Evolutionary conservation across 2,113 vertebrate species (phyloP).

Genomic region (Macrotis lagotis): DNA sequence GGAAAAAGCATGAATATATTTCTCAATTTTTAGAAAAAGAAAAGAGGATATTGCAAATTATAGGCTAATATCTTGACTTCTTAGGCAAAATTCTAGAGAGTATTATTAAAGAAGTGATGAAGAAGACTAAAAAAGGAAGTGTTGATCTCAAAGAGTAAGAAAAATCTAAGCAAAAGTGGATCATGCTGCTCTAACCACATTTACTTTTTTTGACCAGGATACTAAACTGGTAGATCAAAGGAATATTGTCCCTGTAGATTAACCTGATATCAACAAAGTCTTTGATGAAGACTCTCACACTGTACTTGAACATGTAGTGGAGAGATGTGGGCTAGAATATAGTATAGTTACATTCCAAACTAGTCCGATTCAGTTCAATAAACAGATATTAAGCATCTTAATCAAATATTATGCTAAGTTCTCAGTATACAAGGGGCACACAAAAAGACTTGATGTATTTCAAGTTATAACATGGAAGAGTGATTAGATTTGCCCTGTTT

Average conservation of each 20-base stretch:
- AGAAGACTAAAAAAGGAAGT: not conserved
- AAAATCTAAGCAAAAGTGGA: not conserved
- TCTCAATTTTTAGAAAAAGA: not conserved
- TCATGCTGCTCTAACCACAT: not conserved
- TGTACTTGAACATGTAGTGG: not conserved
- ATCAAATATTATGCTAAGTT: not conserved
- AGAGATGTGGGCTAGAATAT: not conserved
- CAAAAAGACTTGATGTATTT: not conserved
- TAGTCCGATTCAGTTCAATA: not conserved
- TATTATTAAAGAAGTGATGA: not conserved
- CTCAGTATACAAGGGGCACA: too few species aligned
- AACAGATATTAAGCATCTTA: not conserved
- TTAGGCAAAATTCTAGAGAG: not conserved
- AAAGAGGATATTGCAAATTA: not conserved
- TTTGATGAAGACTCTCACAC: not conserved
- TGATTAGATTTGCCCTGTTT: too few species aligned
- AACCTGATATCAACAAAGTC: not conserved
- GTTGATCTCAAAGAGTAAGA: not conserved
- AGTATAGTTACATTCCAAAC: not conserved
- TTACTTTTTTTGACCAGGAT: not conserved
- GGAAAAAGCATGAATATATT: not conserved
- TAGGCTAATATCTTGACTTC: not conserved
- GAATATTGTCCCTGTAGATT: not conserved
- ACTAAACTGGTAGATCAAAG: not conserved
- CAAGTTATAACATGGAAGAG: too few species aligned